Conservation (phyloP, 2,797 vertebrate species). For the Acestrorhynchus altus region DNA sequence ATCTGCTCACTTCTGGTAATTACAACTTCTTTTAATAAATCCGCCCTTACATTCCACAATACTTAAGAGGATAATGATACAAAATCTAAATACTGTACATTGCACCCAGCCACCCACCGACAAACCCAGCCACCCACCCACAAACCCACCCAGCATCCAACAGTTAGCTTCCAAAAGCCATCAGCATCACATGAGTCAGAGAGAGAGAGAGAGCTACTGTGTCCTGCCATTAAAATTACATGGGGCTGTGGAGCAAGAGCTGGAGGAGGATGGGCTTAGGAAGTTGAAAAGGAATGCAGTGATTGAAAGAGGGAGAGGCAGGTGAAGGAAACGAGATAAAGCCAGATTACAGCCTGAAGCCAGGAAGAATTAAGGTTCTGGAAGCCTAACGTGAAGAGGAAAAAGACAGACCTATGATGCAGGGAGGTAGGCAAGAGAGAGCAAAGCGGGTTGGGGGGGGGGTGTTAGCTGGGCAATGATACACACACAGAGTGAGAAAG, state of each 20-base stretch:
- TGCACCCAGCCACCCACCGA: neutral
- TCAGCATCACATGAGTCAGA: conserved; percentile 24
- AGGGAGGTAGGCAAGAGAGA: neutral
- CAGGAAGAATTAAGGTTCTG: conserved; percentile 18
- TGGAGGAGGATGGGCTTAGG: conserved; percentile 16
- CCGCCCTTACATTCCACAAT: too few species aligned
- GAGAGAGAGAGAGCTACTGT: conserved; percentile 55
- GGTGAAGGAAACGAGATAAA: conserved; percentile 32
- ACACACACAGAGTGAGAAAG: neutral
- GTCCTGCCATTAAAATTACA: conserved; percentile 67
- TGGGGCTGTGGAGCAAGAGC: conserved; percentile 44
- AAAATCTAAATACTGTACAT: too few species aligned
- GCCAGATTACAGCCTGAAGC: conserved; percentile 27
- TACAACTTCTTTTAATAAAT: too few species aligned
- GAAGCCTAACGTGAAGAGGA: conserved; percentile 22
- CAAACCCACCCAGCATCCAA: neutral
- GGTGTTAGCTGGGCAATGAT: conserved; percentile 15
- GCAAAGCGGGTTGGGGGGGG: neutral
- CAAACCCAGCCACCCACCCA: neutral
- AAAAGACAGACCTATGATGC: neutral
- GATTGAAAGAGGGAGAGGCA: conserved; percentile 33
- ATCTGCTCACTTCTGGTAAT: too few species aligned
- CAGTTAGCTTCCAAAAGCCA: conserved; percentile 24
- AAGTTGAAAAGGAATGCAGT: conserved; percentile 23
- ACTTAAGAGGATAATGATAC: too few species aligned